Evolutionary conservation across 2,113 vertebrate genomes (phyloP).

Genomic region (Nycticebus coucang): DNA sequence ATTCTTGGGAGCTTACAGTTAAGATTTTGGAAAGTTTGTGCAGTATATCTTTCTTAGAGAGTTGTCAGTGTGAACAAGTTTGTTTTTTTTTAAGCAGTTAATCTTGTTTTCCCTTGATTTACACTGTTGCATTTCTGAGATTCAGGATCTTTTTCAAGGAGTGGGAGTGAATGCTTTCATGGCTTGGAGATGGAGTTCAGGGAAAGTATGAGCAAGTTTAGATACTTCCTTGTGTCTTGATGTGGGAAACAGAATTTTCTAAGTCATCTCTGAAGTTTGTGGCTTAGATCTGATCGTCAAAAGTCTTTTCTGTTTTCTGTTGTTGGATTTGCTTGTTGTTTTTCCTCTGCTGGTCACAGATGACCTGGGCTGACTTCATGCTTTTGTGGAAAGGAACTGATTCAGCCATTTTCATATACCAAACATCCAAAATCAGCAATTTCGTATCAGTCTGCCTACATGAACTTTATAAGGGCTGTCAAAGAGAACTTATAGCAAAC

Average conservation of each 20-base stretch:
- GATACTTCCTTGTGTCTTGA: background rate
- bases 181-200: background rate
- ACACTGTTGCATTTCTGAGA: background rate
- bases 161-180: background rate
- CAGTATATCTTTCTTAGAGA: background rate
- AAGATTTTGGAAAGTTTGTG: background rate
- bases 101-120: background rate
- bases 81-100: background rate
- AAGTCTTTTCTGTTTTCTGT: background rate
- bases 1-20: background rate
- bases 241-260: background rate
- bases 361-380: background rate
- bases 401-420: background rate
- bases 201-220: background rate
- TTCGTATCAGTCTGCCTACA: background rate
- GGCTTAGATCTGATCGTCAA: background rate
- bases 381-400: background rate
- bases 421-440: background rate
- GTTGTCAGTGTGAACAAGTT: background rate
- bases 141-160: constrained; percentile 22
- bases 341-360: background rate
- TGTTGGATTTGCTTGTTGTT: background rate
- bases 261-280: background rate
- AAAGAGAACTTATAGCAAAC: background rate
- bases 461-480: background rate